Base-by-base conservation (phyloP, 2,113 vertebrate genomes). In the Zosterops lateralis region DNA sequence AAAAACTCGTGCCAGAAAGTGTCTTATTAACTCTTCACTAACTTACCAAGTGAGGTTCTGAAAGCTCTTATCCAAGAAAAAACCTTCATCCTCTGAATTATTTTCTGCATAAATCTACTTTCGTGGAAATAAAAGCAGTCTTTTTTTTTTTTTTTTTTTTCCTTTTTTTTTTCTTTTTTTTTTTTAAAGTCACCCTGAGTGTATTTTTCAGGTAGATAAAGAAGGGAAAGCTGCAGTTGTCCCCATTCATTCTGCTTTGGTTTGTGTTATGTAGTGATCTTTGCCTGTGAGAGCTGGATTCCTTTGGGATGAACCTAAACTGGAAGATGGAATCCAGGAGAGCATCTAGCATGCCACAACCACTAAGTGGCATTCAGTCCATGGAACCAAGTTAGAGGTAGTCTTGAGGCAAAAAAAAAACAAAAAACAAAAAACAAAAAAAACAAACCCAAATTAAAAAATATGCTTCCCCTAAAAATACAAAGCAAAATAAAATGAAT, bases 381-480 rank as follows among this genome's bases (percentile, higher is more conserved):
- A 2, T 14, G 20, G 48, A 47, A 72, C 10, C 15, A 72, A 20
- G 26, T 42, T 60, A 68, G 14, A 67, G 8, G 10, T 34, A 53
- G 17, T n/a, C 8, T 58, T 10, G 14, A 53, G 17, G 2, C 5
- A 7, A 7, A 48, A 6, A 29, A 53, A 53, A 32, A 38, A 36
- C 9, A 36, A 36, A 36, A 36, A 36, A 36, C 9, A 36, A 36
- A 36, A 36, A 36, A 36, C 9, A 36, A 36, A 36, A 36, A 36
- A 36, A 36, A 36, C 8, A 36, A 36, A 36, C n/a, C n/a, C 34
- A 34, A 36, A 38, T 38, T 38, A 38, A 38, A 38, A 38, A 38
- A 38, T 38, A 38, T 38, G 36, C 36, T 38, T 38, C 36, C 36
- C 2, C 4, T 0, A 7, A 60, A 44, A 7, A 0, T 4, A 8